Conservation (phyloP, 2,113 vertebrate species). For the Oreochromis tanganicae region DNA sequence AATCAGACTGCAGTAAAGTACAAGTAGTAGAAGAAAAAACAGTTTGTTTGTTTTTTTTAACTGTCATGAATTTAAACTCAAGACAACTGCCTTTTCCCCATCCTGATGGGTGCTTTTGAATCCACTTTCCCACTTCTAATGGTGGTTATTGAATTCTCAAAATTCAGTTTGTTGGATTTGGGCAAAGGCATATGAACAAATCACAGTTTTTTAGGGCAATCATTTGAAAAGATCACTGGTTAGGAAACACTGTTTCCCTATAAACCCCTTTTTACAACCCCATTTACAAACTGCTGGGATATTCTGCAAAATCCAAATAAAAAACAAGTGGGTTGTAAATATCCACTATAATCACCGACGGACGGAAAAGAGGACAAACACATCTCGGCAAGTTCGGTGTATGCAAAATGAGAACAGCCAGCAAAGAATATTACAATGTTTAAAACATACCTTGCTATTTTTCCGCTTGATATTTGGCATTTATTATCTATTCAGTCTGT, state of each 20-base stretch:
- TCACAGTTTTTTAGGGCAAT: background rate
- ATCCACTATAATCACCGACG: background rate
- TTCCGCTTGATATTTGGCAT: background rate
- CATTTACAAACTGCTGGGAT: background rate
- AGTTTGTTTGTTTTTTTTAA: background rate
- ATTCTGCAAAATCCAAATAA: background rate
- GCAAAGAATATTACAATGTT: background rate
- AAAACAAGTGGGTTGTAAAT: background rate
- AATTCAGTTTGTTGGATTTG: background rate
- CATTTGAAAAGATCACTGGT: background rate
- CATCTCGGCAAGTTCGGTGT: background rate
- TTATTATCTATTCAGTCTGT: background rate
- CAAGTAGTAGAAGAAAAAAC: background rate
- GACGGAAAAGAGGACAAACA: background rate
- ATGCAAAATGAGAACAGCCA: background rate
- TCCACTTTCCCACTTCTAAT: background rate
- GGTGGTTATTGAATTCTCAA: background rate
- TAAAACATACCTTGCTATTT: background rate
- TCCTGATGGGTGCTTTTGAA: background rate
- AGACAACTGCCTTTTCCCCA: accelerated
- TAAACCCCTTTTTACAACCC: background rate
- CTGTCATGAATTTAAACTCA: background rate
- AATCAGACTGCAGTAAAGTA: background rate
- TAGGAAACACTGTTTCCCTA: background rate
- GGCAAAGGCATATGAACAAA: background rate